Base-by-base conservation (phyloP, 2,113 vertebrate species). In the Archocentrus centrarchus region DNA sequence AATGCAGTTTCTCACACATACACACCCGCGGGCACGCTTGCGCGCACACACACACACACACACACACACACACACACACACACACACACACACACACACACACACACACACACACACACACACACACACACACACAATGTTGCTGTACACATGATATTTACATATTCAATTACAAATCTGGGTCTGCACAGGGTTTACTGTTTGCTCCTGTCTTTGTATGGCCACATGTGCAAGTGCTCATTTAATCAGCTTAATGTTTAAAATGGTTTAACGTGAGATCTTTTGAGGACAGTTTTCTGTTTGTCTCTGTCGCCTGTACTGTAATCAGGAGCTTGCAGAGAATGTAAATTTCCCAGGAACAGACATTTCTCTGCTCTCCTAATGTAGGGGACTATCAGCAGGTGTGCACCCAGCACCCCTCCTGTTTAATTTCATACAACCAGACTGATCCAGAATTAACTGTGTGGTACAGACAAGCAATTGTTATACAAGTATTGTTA, bases 291-390 rank as follows among this genome's bases (percentile, higher is more conserved):
- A 6, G 35, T 24, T 66, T 66, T 44, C n/a, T 27, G 24, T 27
- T 27, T 17, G 15, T 24, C 63, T 66, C n/a, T 0, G 7, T 41
- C 37, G 15, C 14, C 22, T 68, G 14, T 27, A 11, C 41, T 27
- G 39, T 68, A 68, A 68, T 68, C 64, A 68, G 11, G 39, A 47
- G 41, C 41, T 68, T 68, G 64, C 14, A 47, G 64, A 18, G 39
- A 68, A 68, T 47, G 41, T 68, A 68, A 68, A 68, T 68, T 41
- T 66, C 63, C 4, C 37, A 44, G 37, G 2, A 66, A 66, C 63
- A 0, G n/a, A 66, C 37, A 66, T 10, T 22, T 44, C 63, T 44
- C 37, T 24, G 7, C n/a, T 66, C 39, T 44, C 24, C 39, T 27
- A 22, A 27, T 27, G 6, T 44, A 68, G 63, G 39, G 39, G 37